Base-by-base conservation (phyloP, 2,888 invertebrate genomes). In the Aproaerema taeniolella region DNA sequence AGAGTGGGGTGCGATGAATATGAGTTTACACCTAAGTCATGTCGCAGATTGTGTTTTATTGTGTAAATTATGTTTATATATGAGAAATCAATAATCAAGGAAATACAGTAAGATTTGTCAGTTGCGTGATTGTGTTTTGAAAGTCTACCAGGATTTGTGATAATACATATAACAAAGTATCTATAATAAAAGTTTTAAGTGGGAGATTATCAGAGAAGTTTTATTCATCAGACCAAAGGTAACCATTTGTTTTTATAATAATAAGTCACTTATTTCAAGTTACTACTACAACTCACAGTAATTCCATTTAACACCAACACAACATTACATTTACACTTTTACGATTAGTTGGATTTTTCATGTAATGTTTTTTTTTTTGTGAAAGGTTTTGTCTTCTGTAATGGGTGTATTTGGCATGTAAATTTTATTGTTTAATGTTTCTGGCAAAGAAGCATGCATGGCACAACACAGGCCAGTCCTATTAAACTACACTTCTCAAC, bases 81-180 rank as follows among this genome's bases (percentile, higher is more conserved):
- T 80, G 79, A 72, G 70, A 75, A 82, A 82, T 81, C 80, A 81
- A 63, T 86, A 85, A 82, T 82, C 78, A 76, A 80, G 70, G 70
- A 78, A 75, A 76, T 74, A 76, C 79, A 77, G 78, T 76, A 80
- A 75, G 79, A 79, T 73, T 82, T 86, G 88, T 88, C 83, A 82
- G 83, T 88, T 88, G 89, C 77, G 89, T 89, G 89, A 89, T 89
- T 89, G 90, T 87, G 87, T 87, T 85, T 89, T 88, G 88, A 89
- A 88, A 89, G 89, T 90, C 90, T 90, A 90, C 90, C 90, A 90
- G 89, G 90, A 90, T 90, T 90, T 90, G 90, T 90, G 90, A 90
- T 90, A 90, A 90, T 89, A 89, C 89, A 88, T 90, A 90, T 90
- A 90, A 90, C 90, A 89, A 90, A 87, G 77, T 87, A 85, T 82